phyloP scores from a whole-genome alignment of 2,113 vertebrate species.

The Bambusicola thoracicus region DNA sequence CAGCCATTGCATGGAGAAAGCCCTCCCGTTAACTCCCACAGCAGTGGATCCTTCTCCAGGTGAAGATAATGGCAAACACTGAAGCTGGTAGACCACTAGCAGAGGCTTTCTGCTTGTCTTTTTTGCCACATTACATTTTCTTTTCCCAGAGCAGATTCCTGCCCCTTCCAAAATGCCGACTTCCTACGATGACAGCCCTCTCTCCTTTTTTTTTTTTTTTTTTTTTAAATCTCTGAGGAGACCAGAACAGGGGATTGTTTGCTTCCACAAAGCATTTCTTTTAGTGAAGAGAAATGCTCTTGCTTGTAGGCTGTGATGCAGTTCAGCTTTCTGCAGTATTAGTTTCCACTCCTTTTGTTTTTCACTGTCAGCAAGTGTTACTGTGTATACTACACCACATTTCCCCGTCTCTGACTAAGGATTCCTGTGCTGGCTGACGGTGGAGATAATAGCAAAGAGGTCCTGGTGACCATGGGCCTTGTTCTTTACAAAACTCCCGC shows the following conservation, averaged over 20 bases:
- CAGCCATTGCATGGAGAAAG: accelerated
- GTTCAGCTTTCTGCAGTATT: slow-evolving; percentile 50
- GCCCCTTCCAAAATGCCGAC: background rate
- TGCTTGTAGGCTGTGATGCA: slow-evolving; percentile 55
- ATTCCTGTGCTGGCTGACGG: slow-evolving; percentile 49
- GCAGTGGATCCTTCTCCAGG: background rate
- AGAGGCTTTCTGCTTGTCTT: background rate
- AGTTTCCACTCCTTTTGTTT: slow-evolving; percentile 60
- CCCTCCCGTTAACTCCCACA: background rate
- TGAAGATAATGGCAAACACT: background rate
- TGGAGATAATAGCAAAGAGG: slow-evolving; percentile 56
- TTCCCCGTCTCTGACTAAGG: slow-evolving; percentile 63
- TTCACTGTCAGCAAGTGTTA: slow-evolving; percentile 73
- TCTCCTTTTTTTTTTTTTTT: background rate
- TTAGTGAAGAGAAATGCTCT: slow-evolving; percentile 43
- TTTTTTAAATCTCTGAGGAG: background rate
- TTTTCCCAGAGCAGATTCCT: slow-evolving; percentile 15
- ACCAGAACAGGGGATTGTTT: slow-evolving; percentile 35
- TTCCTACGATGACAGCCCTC: background rate
- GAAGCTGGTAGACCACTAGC: background rate
- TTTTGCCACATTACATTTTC: background rate
- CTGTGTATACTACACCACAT: slow-evolving; percentile 31
- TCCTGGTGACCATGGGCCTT: slow-evolving; percentile 51
- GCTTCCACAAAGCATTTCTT: slow-evolving; percentile 63
- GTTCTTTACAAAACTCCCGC: slow-evolving; percentile 75